Base-by-base conservation (phyloP, 2,888 invertebrate species). In the Incurvaria masculella region DNA sequence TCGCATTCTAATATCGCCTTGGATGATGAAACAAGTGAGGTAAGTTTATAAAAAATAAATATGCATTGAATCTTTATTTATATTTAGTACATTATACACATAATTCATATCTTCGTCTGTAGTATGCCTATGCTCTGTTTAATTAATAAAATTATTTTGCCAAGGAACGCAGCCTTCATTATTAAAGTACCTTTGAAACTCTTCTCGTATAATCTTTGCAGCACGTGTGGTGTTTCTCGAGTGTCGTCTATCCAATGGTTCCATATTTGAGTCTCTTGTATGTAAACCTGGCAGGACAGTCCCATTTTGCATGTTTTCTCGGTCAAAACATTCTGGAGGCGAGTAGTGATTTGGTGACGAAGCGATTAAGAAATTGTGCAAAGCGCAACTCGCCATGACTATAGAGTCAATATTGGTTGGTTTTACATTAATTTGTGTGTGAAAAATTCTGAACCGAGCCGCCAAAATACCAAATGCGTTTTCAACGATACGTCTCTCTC, bases 401-500 rank as follows among this genome's bases (percentile, higher is more conserved):
- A 49, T 21, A 51, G 14, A 44, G 41, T 47, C 44, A 11, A 46
- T 46, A 23, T 11, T 49, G 14, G 40, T n/a, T 20, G 21, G 23
- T 33, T 49, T 42, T 8, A 48, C 38, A 21, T 23, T 42, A 40
- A 44, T 49, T 50, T 27, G 26, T 47, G 51, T 51, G 47, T 45
- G n/a, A n/a, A n/a, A n/a, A n/a, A n/a, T n/a, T n/a, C n/a, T n/a
- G n/a, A n/a, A n/a, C n/a, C n/a, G n/a, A 21, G 44, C 20, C 10
- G 21, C 49, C 46, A 51, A 33, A 42, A 54, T 51, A 4, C 54
- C 54, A 48, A n/a, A n/a, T n/a, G n/a, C n/a, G n/a, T n/a, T n/a
- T n/a, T n/a, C n/a, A n/a, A n/a, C n/a, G n/a, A n/a, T 53, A 55
- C 17, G 52, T 23, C 53, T 47, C n/a, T 48, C 55, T 11, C 54